Base-by-base conservation (phyloP, 2,797 vertebrate species). In the Sternarchorhynchus goeldii region DNA sequence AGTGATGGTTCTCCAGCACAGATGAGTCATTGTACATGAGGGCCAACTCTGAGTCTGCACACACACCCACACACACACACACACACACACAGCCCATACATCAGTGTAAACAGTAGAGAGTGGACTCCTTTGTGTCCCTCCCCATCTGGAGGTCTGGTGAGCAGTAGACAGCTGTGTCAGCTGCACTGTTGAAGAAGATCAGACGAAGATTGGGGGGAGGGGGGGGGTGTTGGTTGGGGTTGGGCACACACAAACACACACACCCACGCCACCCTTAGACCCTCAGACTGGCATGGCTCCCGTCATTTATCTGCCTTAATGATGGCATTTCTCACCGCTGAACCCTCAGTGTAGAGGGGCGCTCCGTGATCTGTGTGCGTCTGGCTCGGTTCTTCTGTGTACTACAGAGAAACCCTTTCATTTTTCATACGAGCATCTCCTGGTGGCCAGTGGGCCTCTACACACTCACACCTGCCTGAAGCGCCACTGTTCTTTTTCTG, bases 21-120 rank as follows among this genome's bases (percentile, higher is more conserved):
- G 94, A 95, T 20, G 88, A 72, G 0, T 95, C 94, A 0, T 95
- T 95, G 87, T 95, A 95, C 93, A 94, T 94, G 78, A 95, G 87
- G 0, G 94, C 94, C 86, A 95, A 89, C 83, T 95, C 94, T 0
- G 93, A 94, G 85, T 95, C 94, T 95, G 88, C 0, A 39, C 62
- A 76, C 31, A 71, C 21, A 73, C 60, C 72, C 73, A 39, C 45
- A 55, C 59, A 75, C 60, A 66, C 45, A 50, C 8, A 50, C 41
- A 45, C 41, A 45, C 41, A 53, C 66, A 36, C 2, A 5, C 1
- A 21, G 57, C 25, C 50, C 41, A 69, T 50, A 17, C 16, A 17
- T 67, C 20, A 25, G 34, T 21, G 36, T 66, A 63, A 17, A 65
- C 6, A 7, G 17, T 17, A 3, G 2, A 31, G 60, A 7, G 6